Evolutionary conservation across 2,113 vertebrate genomes (phyloP).

Genomic region (Trichomycterus rosablanca): DNA sequence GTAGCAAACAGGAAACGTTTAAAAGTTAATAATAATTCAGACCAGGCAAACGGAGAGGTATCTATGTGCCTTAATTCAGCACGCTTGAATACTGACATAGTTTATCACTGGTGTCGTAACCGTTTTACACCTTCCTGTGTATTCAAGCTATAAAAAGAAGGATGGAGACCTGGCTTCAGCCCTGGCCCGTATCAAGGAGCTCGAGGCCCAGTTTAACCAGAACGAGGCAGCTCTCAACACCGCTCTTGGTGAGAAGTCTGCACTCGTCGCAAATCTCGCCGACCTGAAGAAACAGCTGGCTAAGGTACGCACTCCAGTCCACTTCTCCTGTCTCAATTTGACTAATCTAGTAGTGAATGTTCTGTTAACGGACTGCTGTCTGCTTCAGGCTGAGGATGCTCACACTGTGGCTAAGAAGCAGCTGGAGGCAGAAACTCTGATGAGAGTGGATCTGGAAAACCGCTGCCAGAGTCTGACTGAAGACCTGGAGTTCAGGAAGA

Average conservation of each 20-base stretch:
- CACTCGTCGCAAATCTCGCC: slow-evolving; percentile 73
- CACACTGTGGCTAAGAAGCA: slow-evolving; percentile 88
- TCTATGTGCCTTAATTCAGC: too few species aligned
- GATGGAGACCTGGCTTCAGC: slow-evolving; percentile 78
- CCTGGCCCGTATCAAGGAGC: slow-evolving; percentile 75
- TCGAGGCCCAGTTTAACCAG: slow-evolving; percentile 82
- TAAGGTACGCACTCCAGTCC: slow-evolving; percentile 67
- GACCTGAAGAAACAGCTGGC: slow-evolving; percentile 80
- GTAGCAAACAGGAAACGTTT: too few species aligned
- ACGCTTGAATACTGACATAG: too few species aligned
- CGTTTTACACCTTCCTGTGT: too few species aligned
- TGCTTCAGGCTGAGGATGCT: slow-evolving; percentile 79
- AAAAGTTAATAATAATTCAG: too few species aligned
- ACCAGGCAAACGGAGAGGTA: too few species aligned
- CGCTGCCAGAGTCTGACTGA: slow-evolving; percentile 90
- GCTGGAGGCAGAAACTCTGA: slow-evolving; percentile 88
- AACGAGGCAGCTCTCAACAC: slow-evolving; percentile 81
- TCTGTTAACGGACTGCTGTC: neutral
- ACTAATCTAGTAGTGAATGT: too few species aligned
- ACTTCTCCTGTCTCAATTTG: too few species aligned
- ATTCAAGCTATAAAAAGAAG: slow-evolving; percentile 84
- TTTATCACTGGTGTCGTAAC: too few species aligned
- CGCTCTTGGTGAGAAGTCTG: slow-evolving; percentile 76
- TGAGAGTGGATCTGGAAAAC: slow-evolving; percentile 93
- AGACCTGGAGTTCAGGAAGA: slow-evolving; percentile 92